phyloP scores from a whole-genome alignment of 2,113 vertebrate genomes.

The Ptychochromis oligacanthus region DNA sequence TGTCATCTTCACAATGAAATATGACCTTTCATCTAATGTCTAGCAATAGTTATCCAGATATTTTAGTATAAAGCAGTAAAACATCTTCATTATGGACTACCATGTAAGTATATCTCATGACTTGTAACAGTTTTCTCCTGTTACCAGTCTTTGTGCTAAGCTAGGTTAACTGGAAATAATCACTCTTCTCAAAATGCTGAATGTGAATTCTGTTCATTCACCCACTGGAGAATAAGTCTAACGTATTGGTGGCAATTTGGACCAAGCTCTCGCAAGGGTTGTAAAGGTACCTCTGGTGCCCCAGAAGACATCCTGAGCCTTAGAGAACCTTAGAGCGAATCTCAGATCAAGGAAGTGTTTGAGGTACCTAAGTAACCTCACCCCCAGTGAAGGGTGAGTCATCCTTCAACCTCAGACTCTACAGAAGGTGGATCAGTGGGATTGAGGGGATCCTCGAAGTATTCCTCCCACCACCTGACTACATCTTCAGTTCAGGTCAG shows the following conservation, averaged over 20 bases:
- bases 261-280: no score
- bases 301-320: background rate
- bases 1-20: background rate
- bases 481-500: background rate
- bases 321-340: background rate
- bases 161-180: background rate
- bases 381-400: background rate
- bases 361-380: background rate
- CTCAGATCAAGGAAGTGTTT: background rate
- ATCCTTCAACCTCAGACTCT: background rate
- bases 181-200: background rate
- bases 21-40: background rate
- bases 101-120: background rate
- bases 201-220: background rate
- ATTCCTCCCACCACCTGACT: no score
- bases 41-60: background rate
- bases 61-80: background rate
- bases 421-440: background rate
- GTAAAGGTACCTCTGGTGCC: no score
- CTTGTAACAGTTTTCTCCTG: background rate
- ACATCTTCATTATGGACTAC: background rate
- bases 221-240: no score
- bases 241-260: no score
- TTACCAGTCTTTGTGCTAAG: background rate
- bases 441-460: background rate